These are phyloP conservation scores for Poecilia wingei DNA, from an alignment of 2,797 vertebrate species.

Conservation along the genomic window DNA sequence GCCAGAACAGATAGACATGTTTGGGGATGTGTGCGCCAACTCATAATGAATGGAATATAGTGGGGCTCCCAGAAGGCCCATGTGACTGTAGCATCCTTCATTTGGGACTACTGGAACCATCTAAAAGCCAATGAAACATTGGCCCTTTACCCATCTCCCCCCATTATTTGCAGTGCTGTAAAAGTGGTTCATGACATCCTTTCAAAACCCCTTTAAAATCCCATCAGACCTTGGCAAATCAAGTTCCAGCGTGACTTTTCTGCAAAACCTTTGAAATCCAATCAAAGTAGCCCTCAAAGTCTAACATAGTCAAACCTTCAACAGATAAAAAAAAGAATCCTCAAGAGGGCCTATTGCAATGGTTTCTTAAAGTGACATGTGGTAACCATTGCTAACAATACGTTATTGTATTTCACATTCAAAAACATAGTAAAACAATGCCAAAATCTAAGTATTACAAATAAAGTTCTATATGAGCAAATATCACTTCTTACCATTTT, in stretches of 20 bases:
- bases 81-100: not conserved
- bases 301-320: not conserved
- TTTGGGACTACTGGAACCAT: not conserved
- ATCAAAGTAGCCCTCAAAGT: not conserved
- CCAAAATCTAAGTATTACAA: not conserved
- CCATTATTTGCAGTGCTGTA: not conserved
- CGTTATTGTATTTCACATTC: not conserved
- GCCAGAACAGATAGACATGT: conserved; percentile 23
- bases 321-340: not conserved
- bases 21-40: conserved; percentile 24
- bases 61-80: not conserved
- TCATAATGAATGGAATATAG: conserved; percentile 11
- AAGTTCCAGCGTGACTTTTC: not conserved
- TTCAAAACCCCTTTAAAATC: not conserved
- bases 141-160: not conserved
- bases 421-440: not conserved
- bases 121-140: conserved; percentile 7
- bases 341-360: not conserved
- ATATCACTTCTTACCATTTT: not conserved
- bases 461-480: not conserved
- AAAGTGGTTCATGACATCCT: not conserved
- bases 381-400: not conserved
- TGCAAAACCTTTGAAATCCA: conserved; percentile 2
- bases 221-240: not conserved
- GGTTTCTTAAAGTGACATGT: not conserved